Evolutionary conservation across 1,140 invertebrate species (phyloP).

Genomic region (Lasioglossum baleicum): DNA sequence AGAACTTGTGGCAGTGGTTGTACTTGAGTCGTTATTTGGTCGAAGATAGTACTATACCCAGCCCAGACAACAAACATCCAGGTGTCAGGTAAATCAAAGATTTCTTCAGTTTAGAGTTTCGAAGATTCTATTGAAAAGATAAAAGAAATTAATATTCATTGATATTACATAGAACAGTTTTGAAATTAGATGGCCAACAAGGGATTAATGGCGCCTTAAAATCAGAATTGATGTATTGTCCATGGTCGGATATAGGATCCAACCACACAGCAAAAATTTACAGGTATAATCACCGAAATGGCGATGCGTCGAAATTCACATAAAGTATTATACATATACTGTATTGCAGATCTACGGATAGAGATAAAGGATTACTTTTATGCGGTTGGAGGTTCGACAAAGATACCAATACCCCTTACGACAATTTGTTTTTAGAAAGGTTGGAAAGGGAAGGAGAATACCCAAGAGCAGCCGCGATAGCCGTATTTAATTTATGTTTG

Average conservation of each 20-base stretch:
- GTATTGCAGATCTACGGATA: constrained; percentile 85
- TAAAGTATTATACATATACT: too few species aligned
- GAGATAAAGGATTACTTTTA: constrained; percentile 89
- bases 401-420: constrained; percentile 79
- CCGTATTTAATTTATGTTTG: constrained; percentile 93
- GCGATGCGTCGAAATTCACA: not conserved
- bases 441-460: constrained; percentile 84
- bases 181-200: constrained; percentile 74
- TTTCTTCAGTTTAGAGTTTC: not conserved
- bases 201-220: constrained; percentile 72
- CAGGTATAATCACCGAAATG: constrained; percentile 57
- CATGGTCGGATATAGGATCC: constrained; percentile 77
- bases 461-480: constrained; percentile 92
- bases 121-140: not conserved
- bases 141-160: constrained; percentile 20
- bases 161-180: constrained; percentile 70
- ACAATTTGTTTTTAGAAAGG: constrained; percentile 81
- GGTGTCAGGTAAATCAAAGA: constrained; percentile 80
- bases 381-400: constrained; percentile 93
- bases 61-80: constrained; percentile 83
- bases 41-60: constrained; percentile 83
- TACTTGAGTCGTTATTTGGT: constrained; percentile 86
- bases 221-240: constrained; percentile 72
- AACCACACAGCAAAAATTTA: constrained; percentile 77
- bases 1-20: constrained; percentile 88